phyloP scores from a whole-genome alignment of 2,888 invertebrate species.

The Drosophila prostipennis region DNA sequence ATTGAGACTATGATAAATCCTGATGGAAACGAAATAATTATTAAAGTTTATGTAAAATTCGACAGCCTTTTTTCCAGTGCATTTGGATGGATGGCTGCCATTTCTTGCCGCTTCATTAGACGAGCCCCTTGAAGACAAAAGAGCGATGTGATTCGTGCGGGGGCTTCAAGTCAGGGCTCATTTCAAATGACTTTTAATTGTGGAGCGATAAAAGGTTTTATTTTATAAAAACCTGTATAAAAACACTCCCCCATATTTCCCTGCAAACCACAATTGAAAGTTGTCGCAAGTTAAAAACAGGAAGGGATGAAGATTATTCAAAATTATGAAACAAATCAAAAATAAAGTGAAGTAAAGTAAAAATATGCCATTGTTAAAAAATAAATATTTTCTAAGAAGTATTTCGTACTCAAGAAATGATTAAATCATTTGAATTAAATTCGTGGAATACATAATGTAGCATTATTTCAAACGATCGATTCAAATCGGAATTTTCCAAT shows the following conservation, averaged over 20 bases:
- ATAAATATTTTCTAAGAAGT: too few species aligned
- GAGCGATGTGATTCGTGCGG: neutral
- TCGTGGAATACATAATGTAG: too few species aligned
- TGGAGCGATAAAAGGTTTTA: slow-evolving; percentile 35
- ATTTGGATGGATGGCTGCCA: neutral
- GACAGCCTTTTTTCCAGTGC: slow-evolving; percentile 7
- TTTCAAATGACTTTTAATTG: slow-evolving; percentile 64
- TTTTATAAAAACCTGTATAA: neutral
- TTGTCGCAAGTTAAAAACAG: neutral
- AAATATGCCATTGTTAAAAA: too few species aligned
- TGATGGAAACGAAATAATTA: too few species aligned
- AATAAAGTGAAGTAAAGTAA: neutral
- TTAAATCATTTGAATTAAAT: too few species aligned
- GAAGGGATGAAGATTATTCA: neutral
- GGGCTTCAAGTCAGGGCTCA: slow-evolving; percentile 37
- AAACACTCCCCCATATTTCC: neutral
- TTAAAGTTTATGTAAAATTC: too few species aligned
- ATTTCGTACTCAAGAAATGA: too few species aligned
- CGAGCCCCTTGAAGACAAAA: slow-evolving; percentile 35
- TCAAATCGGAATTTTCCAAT: too few species aligned
- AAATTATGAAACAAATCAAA: neutral
- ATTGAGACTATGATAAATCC: neutral
- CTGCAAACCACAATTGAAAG: neutral
- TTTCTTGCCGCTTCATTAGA: slow-evolving; percentile 70
- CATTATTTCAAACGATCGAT: too few species aligned